phyloP scores from a whole-genome alignment of 30 jellyfish, hydroid and myxozoan genomes.

The Phacellophora camtschatica region DNA sequence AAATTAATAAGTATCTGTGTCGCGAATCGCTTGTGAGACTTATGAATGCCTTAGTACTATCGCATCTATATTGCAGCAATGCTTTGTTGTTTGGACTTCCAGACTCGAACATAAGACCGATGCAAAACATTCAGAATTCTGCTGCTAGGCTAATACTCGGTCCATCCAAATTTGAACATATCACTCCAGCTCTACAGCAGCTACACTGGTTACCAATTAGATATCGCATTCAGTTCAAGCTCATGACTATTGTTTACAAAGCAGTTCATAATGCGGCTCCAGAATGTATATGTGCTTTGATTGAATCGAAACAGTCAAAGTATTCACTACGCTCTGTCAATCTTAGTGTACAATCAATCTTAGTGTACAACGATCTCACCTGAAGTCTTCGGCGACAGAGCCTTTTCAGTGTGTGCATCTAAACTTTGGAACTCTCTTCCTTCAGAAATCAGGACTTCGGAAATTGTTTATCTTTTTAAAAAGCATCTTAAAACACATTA shows the following conservation, averaged over 20 bases:
- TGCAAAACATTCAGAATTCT: conserved; percentile 22
- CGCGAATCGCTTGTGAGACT: conserved; percentile 26
- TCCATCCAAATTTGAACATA: conserved; percentile 6
- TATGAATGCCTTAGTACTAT: conserved; percentile 28
- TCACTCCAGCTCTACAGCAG: conserved; percentile 40
- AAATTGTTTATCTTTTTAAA: no score
- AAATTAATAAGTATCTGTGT: conserved; percentile 27
- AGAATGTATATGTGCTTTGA: no score
- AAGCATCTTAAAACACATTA: no score
- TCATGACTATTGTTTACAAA: conserved; percentile 10
- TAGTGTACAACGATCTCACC: no score
- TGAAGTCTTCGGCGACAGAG: no score
- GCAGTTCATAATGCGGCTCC: no score
- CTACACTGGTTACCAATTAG: conserved; percentile 32
- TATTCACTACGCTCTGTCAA: no score
- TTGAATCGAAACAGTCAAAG: no score
- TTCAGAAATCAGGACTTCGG: no score
- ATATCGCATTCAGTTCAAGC: conserved; percentile 21
- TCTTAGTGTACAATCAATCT: no score
- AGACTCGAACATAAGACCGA: conserved; percentile 13
- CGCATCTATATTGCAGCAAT: conserved; percentile 40
- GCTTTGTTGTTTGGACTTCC: conserved; percentile 43
- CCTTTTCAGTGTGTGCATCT: no score
- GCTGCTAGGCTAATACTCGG: conserved; percentile 15
- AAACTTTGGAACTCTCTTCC: no score